Evolutionary conservation across 2,888 invertebrate genomes (phyloP), one percentile per base, ranked within the genome.

Genomic region (Megamerina dolium): DNA sequence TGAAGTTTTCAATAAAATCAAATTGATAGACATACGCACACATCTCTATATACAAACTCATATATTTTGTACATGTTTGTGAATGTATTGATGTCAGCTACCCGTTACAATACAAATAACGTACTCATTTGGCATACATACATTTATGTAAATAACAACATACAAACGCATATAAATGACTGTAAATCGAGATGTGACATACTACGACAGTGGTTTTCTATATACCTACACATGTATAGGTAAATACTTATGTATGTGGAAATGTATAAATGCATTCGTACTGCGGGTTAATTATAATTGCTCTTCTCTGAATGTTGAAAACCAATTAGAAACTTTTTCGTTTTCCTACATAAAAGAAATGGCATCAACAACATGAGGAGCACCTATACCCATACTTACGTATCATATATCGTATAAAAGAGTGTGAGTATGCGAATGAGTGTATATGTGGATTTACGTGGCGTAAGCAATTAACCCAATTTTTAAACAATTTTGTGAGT

Each of bases 291-390:
- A n/a, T n/a, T 35, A 18, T 29, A 17, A 32, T 19, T 37, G 31
- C 19, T 31, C 19, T n/a, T n/a, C 27, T 17, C 29, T 26, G 37
- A 43, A 43, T 37, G 23, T 19, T 46, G 37, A 43, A 51, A 51
- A 50, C 49, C 50, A 53, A 50, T 50, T 50, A 53, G 50, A 51
- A 49, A 49, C 45, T 49, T 49, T 38, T 50, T 47, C 43, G 49
- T 39, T 47, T 48, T 44, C n/a, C n/a, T n/a, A n/a, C n/a, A n/a
- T n/a, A n/a, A n/a, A n/a, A n/a, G n/a, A n/a, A n/a, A n/a, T n/a
- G n/a, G n/a, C n/a, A n/a, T n/a, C n/a, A n/a, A n/a, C n/a, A n/a
- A n/a, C n/a, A n/a, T n/a, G n/a, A n/a, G n/a, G n/a, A n/a, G n/a
- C 36, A 26, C 36, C 10, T 36, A 16, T 5, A 36, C 16, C 26